Percentiles rank a stretch among this genome's conserved stretches.
phyloP scores from a whole-genome alignment of 1,140 invertebrate genomes.

The Chironomus striatipennis region DNA sequence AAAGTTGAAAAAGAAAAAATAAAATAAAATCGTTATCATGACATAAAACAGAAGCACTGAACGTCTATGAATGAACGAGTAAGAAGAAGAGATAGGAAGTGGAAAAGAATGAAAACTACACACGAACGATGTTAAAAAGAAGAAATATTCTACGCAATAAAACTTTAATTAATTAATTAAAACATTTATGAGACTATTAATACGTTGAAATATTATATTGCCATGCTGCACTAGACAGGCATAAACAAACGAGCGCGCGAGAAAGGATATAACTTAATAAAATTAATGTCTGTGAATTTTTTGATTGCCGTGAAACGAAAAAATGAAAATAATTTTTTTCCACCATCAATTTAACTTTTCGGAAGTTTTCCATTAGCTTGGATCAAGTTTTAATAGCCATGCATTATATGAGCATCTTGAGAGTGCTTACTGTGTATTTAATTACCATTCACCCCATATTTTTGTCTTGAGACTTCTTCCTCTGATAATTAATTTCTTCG shows the following conservation, averaged over 20 bases:
- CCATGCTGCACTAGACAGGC: too few species aligned
- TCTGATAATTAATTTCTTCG: conserved; percentile 19
- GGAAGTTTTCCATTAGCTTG: too few species aligned
- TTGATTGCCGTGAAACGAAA: too few species aligned
- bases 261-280: too few species aligned
- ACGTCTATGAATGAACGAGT: not conserved
- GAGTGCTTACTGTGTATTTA: not conserved
- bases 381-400: too few species aligned
- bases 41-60: not conserved
- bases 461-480: not conserved
- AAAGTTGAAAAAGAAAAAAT: not conserved
- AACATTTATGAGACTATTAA: conserved; percentile 6
- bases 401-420: not conserved
- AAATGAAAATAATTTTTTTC: too few species aligned
- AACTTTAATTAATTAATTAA: not conserved
- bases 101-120: too few species aligned
- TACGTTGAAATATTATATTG: not conserved
- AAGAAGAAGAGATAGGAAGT: too few species aligned
- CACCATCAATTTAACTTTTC: too few species aligned
- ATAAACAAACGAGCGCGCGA: too few species aligned
- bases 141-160: not conserved
- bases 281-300: too few species aligned
- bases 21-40: not conserved
- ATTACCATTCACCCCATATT: not conserved
- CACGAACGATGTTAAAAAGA: not conserved